Base-by-base conservation (phyloP, 2,113 vertebrate species). In the Numenius arquata region DNA sequence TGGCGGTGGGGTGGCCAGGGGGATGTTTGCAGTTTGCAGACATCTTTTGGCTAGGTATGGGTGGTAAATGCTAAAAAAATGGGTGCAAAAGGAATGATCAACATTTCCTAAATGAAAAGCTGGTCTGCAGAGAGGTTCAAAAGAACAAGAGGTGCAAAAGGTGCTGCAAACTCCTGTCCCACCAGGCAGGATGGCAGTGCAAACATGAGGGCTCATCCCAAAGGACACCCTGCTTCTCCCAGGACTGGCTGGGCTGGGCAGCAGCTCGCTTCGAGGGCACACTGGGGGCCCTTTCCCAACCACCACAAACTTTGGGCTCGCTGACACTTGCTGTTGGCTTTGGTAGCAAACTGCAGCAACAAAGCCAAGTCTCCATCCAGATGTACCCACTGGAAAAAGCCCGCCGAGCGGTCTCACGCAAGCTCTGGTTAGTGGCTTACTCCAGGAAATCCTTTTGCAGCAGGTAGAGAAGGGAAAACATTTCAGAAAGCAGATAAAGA, bases 361-460 rank as follows among this genome's bases (percentile, higher is more conserved):
- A 48, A 84, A 87, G 29, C 32, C 27, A 38, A 41, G 26, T 29
- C 50, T 94, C 59, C 16, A 12, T 73, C 59, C 26, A 50, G 4
- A 11, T 18, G 41, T 13, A 75, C 14, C 76, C n/a, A 15, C 62
- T 87, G 77, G 56, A 88, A 95, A 81, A 77, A 84, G 45, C 41
- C 47, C 82, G 26, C 74, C 1, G 11, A 95, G 62, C 0, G 0
- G 7, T 85, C 62, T 82, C 87, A 41, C 1, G 0, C 70, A 65
- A 76, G 29, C 45, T 21, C 27, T 73, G 32, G 38, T 76, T 70
- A 20, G 80, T 66, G 58, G 70, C 70, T 91, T 32, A 26, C 52
- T 87, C 26, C 81, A 89, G 74, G 94, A 96, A 93, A 94, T 85
- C 63, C 86, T 75, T 78, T 72, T 90, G 81, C 63, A 91, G 78